Percentiles rank a stretch among this genome's conserved stretches.
Evolutionary conservation across 2,113 vertebrate species (phyloP).

Genomic region (Chloebia gouldiae): DNA sequence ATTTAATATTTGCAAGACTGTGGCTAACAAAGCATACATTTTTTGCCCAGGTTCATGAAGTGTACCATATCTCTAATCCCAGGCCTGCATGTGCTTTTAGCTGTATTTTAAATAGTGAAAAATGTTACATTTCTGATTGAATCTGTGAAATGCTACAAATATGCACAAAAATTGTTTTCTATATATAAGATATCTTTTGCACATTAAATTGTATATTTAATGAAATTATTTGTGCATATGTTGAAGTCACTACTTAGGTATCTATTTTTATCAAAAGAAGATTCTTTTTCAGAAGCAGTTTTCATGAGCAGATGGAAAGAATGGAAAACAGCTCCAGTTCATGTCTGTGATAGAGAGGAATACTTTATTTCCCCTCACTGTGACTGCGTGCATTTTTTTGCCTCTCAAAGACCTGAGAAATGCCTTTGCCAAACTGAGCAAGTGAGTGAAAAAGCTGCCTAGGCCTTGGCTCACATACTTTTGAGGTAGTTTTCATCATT

Average conservation of each 20-base stretch:
- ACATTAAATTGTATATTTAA: background rate
- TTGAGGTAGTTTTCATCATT: background rate
- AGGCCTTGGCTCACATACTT: background rate
- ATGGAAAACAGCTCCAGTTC: background rate
- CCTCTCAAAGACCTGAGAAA: background rate
- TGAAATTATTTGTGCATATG: background rate
- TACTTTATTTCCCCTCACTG: background rate
- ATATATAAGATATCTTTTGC: background rate
- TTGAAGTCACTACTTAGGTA: background rate
- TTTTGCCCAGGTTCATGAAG: background rate
- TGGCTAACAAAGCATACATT: background rate
- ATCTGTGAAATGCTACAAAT: background rate
- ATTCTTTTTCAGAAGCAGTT: background rate
- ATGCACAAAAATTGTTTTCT: background rate
- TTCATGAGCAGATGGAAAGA: background rate
- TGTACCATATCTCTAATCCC: background rate
- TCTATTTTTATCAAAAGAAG: background rate
- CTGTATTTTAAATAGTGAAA: background rate
- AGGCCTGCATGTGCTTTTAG: background rate
- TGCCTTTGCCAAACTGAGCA: background rate
- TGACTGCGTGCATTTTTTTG: background rate
- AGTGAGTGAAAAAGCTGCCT: background rate
- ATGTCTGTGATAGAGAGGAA: background rate
- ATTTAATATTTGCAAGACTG: background rate
- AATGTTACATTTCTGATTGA: background rate